These are phyloP conservation scores for Scrobipalpa costella DNA, from an alignment of 2,888 invertebrate genomes.

Conservation along the genomic window DNA sequence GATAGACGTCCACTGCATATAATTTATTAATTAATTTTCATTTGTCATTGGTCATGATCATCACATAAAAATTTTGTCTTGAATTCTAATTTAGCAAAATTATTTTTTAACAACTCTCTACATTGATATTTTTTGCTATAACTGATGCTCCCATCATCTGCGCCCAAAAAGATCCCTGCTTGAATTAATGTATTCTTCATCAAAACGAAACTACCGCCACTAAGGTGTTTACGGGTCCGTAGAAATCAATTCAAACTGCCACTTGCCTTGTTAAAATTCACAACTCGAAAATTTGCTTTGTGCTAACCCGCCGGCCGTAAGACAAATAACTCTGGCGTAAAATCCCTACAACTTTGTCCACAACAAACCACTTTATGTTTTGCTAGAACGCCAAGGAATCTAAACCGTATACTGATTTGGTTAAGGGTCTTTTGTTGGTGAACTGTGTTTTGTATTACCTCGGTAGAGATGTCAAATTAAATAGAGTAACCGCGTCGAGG, in stretches of 20 bases:
- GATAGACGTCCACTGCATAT: too few relatives aligned
- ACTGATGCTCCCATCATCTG: background rate
- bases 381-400: background rate
- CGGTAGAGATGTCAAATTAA: conserved; percentile 31
- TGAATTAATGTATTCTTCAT: conserved; percentile 36
- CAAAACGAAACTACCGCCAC: conserved; percentile 46
- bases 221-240: conserved; percentile 49
- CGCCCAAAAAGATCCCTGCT: conserved; percentile 6
- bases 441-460: too few relatives aligned
- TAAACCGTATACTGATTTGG: background rate
- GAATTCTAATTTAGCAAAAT: background rate
- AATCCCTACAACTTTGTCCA: conserved; percentile 63
- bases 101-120: background rate
- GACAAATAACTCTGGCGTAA: conserved; percentile 74
- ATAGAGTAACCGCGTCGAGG: conserved; percentile 60
- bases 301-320: conserved; percentile 57
- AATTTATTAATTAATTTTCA: too few relatives aligned
- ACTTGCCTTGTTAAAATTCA: conserved; percentile 73
- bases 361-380: conserved; percentile 42
- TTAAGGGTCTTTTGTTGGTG: background rate
- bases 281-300: conserved; percentile 53
- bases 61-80: too few relatives aligned
- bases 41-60: too few relatives aligned
- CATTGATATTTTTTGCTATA: background rate
- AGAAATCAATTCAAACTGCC: conserved; percentile 53